Evolutionary conservation across 2,113 vertebrate species (phyloP).

Genomic region (Dasypus novemcinctus): DNA sequence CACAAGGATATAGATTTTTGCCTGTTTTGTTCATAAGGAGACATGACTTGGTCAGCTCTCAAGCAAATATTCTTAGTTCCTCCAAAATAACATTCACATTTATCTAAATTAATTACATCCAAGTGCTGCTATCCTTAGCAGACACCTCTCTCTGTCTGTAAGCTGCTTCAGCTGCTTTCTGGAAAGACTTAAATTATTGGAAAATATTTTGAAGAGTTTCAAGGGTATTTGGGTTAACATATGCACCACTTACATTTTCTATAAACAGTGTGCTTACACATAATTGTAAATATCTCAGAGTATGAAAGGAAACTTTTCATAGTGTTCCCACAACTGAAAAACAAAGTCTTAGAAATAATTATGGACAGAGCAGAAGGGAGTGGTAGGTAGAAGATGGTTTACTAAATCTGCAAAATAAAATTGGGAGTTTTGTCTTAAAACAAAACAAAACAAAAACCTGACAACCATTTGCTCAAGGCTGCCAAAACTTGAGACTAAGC

Average conservation of each 20-base stretch:
- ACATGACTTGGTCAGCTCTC: neutral
- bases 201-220: constrained; percentile 60
- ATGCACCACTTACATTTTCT: constrained; percentile 58
- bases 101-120: neutral
- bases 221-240: constrained; percentile 57
- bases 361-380: constrained; percentile 59
- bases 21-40: neutral
- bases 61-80: neutral
- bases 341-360: constrained; percentile 74
- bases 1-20: neutral
- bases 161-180: constrained; percentile 9
- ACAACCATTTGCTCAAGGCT: constrained; percentile 65
- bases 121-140: neutral
- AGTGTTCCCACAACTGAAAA: constrained; percentile 67
- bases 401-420: constrained; percentile 68
- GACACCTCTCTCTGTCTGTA: neutral
- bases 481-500: constrained; percentile 64
- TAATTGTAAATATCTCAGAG: constrained; percentile 70
- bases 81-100: neutral
- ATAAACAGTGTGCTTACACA: constrained; percentile 59
- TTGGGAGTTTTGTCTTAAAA: constrained; percentile 65
- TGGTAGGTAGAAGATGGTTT: constrained; percentile 57
- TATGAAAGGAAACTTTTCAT: constrained; percentile 56
- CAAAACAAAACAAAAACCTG: constrained; percentile 71
- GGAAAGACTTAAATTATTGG: constrained; percentile 53